Conservation (phyloP, 1,140 invertebrate species). For the Polypedilum pembai region DNA sequence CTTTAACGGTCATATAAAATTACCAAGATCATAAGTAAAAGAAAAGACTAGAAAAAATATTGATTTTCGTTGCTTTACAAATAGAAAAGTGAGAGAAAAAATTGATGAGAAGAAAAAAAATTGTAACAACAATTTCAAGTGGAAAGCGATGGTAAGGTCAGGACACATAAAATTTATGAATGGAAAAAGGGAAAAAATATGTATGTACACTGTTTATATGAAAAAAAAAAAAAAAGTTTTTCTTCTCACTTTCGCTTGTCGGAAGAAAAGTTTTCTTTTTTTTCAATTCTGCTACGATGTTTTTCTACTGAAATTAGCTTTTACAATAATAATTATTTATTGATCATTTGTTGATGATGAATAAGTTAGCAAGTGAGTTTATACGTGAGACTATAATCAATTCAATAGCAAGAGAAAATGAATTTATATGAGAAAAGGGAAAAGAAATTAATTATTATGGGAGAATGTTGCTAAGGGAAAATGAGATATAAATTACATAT, state of each 20-base stretch:
- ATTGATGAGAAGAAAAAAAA: neutral
- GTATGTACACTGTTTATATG: conserved; percentile 23
- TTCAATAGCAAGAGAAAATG: neutral
- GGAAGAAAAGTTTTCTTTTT: neutral
- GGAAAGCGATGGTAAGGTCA: conserved; percentile 22
- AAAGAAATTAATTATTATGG: neutral
- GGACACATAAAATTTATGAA: conserved; percentile 28
- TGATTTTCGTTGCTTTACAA: too few relatives aligned
- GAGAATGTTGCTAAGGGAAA: neutral
- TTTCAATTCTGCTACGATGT: neutral
- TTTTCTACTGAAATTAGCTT: conserved; percentile 14
- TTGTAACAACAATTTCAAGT: conserved; percentile 16
- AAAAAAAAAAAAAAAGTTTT: conserved; percentile 25
- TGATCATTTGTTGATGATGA: conserved; percentile 26
- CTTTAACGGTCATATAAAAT: too few relatives aligned
- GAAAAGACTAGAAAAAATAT: too few relatives aligned
- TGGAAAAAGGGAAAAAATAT: conserved; percentile 4
- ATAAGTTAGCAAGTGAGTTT: neutral
- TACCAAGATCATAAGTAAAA: too few relatives aligned
- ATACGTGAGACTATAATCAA: conserved; percentile 1
- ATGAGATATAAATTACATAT: neutral
- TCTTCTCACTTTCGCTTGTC: conserved; percentile 14
- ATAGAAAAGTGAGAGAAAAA: too few relatives aligned
- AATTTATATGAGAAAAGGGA: neutral
- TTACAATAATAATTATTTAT: conserved; percentile 27